Percentiles rank a stretch among this genome's conserved stretches.
phyloP scores from a whole-genome alignment of 2,797 vertebrate genomes.

The Loriculus beryllinus region DNA sequence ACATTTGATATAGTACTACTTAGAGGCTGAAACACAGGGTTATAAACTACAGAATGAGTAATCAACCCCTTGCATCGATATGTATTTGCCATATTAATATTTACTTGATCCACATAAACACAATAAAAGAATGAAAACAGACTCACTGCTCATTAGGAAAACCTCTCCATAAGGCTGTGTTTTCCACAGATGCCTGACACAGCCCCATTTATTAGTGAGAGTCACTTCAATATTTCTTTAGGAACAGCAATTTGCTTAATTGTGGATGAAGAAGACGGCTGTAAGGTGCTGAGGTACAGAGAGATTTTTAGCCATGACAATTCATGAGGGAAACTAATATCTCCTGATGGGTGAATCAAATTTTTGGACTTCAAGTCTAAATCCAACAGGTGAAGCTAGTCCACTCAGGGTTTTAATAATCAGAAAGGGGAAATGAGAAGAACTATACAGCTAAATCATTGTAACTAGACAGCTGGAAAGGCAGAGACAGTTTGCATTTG shows the following conservation, averaged over 20 bases:
- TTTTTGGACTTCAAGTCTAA: conserved; percentile 11
- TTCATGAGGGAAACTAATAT: conserved; percentile 27
- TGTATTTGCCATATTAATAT: conserved; percentile 31
- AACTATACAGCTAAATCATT: neutral
- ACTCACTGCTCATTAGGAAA: conserved; percentile 20
- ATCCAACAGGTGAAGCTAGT: conserved; percentile 18
- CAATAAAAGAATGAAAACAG: conserved; percentile 29
- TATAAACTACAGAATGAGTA: conserved; percentile 20
- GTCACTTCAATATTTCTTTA: conserved; percentile 17
- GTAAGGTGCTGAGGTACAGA: conserved; percentile 1
- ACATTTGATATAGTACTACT: conserved; percentile 23
- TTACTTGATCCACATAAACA: conserved; percentile 44
- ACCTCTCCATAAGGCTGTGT: neutral
- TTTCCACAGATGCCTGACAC: neutral
- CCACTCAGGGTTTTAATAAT: neutral
- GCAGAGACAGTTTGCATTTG: conserved; percentile 11
- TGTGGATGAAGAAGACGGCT: conserved; percentile 20
- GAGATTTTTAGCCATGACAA: neutral
- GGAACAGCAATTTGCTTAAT: conserved; percentile 45
- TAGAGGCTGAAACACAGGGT: conserved; percentile 12
- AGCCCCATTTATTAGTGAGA: neutral
- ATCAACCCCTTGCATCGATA: neutral
- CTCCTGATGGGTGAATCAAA: neutral
- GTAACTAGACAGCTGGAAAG: conserved; percentile 18
- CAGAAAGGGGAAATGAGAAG: neutral